Conservation (phyloP, 2,888 invertebrate species). For the Dugesia japonica region DNA sequence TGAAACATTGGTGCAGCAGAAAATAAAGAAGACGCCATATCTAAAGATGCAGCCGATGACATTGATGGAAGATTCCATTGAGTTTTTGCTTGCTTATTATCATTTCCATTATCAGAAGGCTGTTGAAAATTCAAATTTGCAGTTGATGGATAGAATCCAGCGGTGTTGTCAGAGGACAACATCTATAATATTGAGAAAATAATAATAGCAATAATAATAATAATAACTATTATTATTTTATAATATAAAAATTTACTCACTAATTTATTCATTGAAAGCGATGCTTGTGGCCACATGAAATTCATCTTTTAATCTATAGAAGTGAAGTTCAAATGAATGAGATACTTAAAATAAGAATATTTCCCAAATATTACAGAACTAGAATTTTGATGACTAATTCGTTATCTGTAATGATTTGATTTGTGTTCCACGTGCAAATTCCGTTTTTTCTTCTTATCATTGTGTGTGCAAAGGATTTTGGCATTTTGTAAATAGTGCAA, state of each 20-base stretch:
- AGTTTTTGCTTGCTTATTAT: background rate
- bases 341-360: background rate
- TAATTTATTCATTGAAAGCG: slow-evolving; percentile 5
- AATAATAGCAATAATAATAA: background rate
- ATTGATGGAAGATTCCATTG: slow-evolving; percentile 7
- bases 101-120: background rate
- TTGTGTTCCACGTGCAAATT: slow-evolving; percentile 14
- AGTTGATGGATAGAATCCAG: background rate
- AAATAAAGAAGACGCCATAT: background rate
- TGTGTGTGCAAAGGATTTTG: background rate
- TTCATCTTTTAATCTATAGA: background rate
- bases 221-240: too few relatives aligned
- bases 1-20: background rate
- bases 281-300: slow-evolving; percentile 16
- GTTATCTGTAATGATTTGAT: background rate
- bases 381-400: slow-evolving; percentile 5
- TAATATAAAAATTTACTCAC: background rate
- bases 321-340: background rate
- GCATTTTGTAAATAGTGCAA: slow-evolving; percentile 10
- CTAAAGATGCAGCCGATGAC: background rate
- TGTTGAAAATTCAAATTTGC: slow-evolving; percentile 6
- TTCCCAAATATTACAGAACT: slow-evolving; percentile 1
- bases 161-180: background rate
- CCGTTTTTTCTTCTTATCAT: background rate
- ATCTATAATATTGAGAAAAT: background rate